A percentile compares a stretch with the other conserved stretches of the same genome.
These are phyloP conservation scores for Ceramica pisi DNA, from an alignment of 2,888 invertebrate species.

Conservation along the genomic window DNA sequence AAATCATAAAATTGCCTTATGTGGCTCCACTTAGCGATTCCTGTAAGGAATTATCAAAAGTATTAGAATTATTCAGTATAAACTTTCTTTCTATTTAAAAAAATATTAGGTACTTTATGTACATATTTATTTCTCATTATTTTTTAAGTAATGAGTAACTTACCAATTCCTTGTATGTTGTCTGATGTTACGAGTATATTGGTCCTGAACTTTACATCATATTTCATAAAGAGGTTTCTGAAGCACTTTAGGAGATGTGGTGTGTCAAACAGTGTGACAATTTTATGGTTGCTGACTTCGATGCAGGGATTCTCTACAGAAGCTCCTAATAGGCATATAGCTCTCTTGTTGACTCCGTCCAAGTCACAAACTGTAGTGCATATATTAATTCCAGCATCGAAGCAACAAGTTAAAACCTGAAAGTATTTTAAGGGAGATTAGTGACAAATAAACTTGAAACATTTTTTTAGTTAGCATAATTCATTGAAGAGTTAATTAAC, in stretches of 20 bases:
- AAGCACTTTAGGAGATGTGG: slow-evolving; percentile 21
- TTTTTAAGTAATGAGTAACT: slow-evolving; percentile 2
- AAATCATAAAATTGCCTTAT: slow-evolving; percentile 48
- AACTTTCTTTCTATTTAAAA: background rate
- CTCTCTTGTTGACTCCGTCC: slow-evolving; percentile 23
- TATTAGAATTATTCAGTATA: background rate
- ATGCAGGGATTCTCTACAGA: slow-evolving; percentile 14
- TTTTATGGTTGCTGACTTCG: slow-evolving; percentile 4
- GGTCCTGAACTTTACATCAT: slow-evolving; percentile 5
- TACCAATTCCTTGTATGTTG: slow-evolving; percentile 13
- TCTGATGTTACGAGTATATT: slow-evolving; percentile 22
- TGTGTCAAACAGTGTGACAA: slow-evolving; percentile 22
- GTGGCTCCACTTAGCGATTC: slow-evolving; percentile 55
- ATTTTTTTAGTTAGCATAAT: too few species aligned
- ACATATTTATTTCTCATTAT: background rate
- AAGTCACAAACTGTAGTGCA: slow-evolving; percentile 3
- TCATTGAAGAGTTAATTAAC: slow-evolving; percentile 4
- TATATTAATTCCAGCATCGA: slow-evolving; percentile 2
- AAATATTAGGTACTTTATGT: too few species aligned
- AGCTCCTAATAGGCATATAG: slow-evolving; percentile 14
- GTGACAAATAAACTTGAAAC: slow-evolving; percentile 1
- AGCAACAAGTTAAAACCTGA: slow-evolving; percentile 9
- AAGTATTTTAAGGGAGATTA: background rate
- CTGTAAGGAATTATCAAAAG: slow-evolving; percentile 42
- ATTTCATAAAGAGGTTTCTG: slow-evolving; percentile 16